Percentiles rank a stretch among this genome's conserved stretches.
phyloP scores from a whole-genome alignment of 1,140 invertebrate genomes.

The Laupala kohalensis region DNA sequence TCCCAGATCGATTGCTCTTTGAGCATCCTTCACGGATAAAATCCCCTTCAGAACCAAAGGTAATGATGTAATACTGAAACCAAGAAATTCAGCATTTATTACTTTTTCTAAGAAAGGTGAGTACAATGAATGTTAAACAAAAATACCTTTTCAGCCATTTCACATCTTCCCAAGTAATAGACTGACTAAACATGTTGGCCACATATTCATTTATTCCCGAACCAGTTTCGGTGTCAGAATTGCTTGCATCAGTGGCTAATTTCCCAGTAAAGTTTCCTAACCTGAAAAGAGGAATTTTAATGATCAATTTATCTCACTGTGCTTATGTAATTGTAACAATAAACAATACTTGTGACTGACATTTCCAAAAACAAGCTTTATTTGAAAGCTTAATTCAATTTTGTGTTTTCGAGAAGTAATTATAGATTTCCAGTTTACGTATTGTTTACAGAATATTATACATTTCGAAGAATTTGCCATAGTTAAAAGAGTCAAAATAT shows the following conservation, averaged over 20 bases:
- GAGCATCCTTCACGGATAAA: conserved; percentile 73
- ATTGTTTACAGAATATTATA: too few relatives aligned
- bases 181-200: conserved; percentile 57
- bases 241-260: conserved; percentile 41
- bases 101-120: neutral
- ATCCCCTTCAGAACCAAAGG: conserved; percentile 86
- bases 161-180: conserved; percentile 72
- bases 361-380: neutral
- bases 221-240: conserved; percentile 25
- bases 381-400: neutral
- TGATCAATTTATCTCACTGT: too few relatives aligned
- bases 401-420: too few relatives aligned
- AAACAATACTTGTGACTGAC: too few relatives aligned
- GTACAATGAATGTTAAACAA: neutral
- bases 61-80: conserved; percentile 50
- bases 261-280: conserved; percentile 57
- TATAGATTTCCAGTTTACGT: too few relatives aligned
- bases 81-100: neutral
- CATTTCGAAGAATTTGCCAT: too few relatives aligned
- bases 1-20: conserved; percentile 47
- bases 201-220: conserved; percentile 70
- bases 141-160: conserved; percentile 62
- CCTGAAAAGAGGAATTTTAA: conserved; percentile 29
- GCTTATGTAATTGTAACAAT: too few relatives aligned
- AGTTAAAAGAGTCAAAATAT: too few relatives aligned